Percentiles rank a stretch among this genome's conserved stretches.
These are phyloP conservation scores for Zeuzera pyrina DNA, from an alignment of 2,888 invertebrate species.

Conservation along the genomic window DNA sequence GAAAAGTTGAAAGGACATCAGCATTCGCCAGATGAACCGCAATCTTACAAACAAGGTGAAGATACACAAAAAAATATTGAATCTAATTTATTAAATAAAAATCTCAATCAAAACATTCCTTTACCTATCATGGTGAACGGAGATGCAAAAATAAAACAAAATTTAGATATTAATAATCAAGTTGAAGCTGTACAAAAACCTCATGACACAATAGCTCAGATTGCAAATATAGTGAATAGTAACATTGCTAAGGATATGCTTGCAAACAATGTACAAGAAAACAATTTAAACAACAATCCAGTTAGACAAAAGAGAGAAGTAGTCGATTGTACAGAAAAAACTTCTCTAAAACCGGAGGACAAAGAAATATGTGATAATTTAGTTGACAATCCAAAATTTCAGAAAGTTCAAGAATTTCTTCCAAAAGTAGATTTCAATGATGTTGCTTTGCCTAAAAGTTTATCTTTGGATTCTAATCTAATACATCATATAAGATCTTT, in stretches of 20 bases:
- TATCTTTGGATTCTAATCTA: slow-evolving; percentile 30
- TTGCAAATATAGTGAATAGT: neutral
- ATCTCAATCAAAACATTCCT: slow-evolving; percentile 30
- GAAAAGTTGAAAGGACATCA: slow-evolving; percentile 25
- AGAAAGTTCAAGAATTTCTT: slow-evolving; percentile 21
- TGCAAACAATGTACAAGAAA: neutral
- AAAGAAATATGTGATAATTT: slow-evolving; percentile 40
- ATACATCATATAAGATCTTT: slow-evolving; percentile 46
- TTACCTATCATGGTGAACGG: slow-evolving; percentile 34
- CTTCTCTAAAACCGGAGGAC: slow-evolving; percentile 32
- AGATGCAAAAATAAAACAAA: slow-evolving; percentile 16
- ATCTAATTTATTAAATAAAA: slow-evolving; percentile 11
- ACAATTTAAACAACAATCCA: slow-evolving; percentile 1
- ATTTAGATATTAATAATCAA: slow-evolving; percentile 16
- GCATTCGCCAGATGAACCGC: slow-evolving; percentile 50
- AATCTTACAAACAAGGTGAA: slow-evolving; percentile 53
- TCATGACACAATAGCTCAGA: slow-evolving; percentile 7
- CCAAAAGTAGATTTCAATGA: slow-evolving; percentile 35
- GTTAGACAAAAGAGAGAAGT: slow-evolving; percentile 46
- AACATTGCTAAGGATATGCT: neutral
- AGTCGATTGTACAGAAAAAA: slow-evolving; percentile 42
- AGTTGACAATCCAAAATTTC: slow-evolving; percentile 14
- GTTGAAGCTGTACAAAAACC: slow-evolving; percentile 9
- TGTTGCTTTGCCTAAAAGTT: slow-evolving; percentile 27
- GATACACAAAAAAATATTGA: slow-evolving; percentile 25